Evolutionary conservation across 1,140 invertebrate species (phyloP), one percentile per base, ranked within the genome.

Genomic region (Yoshiicerus persimilis): DNA sequence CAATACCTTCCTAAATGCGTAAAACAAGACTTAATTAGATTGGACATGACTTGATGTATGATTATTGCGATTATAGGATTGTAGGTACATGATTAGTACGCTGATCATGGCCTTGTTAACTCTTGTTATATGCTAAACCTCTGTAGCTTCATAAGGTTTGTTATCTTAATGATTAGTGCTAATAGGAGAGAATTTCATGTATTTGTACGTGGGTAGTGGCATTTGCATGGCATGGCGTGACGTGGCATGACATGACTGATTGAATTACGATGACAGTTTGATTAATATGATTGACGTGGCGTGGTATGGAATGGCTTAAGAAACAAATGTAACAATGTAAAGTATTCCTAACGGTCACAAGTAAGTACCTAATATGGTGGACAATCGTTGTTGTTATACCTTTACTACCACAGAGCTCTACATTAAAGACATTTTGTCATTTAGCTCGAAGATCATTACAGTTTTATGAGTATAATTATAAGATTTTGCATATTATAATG

Each of bases 181-280:
- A 25, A 23, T 27, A 64, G 23, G 23, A 66, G 25, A 8, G 6
- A 27, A 1, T 1, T 77, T 34, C 30, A 77, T 77, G 70, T 77
- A 34, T 3, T 34, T 77, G 70, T 77, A 77, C 30, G 30, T 77
- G 70, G 32, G 32, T n/a, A 77, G 32, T 77, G 70, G 32, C 20
- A 41, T 64, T 77, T 25, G 70, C 30, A 77, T 77, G 70, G 32
- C 62, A 77, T 77, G 70, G 70, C 70, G 70, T 77, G 70, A 77
- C 70, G 70, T 77, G 70, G 70, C 70, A 77, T 77, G 70, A 77
- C 70, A 77, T 77, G 70, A 36, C 30, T 77, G 70, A 77, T 77
- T 34, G 70, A 77, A 77, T 77, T 77, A 77, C 36, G 70, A 66
- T 66, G 64, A 27, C 64, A 66, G 64, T 5, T 77, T n/a, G 70